phyloP scores from a whole-genome alignment of 2,888 invertebrate species.

The Bhutanitis thaidina region DNA sequence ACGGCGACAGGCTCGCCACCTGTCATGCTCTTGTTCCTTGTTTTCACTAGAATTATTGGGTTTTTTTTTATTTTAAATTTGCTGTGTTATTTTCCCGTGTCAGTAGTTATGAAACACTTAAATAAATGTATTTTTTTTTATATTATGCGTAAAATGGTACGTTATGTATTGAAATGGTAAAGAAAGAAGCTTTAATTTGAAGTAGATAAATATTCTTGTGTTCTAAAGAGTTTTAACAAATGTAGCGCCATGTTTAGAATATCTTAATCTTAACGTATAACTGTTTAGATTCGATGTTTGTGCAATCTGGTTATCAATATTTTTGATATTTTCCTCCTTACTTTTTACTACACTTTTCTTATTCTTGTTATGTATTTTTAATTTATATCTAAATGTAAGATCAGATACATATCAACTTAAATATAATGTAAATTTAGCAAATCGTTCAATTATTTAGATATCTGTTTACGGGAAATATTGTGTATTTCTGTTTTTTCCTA shows the following conservation, averaged over 20 bases:
- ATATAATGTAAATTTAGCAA: slow-evolving; percentile 9
- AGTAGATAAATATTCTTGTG: slow-evolving; percentile 71
- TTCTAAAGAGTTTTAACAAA: slow-evolving; percentile 57
- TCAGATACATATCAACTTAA: slow-evolving; percentile 14
- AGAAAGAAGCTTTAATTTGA: slow-evolving; percentile 76
- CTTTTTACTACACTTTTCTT: neutral
- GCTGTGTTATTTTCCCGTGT: slow-evolving; percentile 38
- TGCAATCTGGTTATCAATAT: neutral
- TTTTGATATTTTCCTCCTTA: slow-evolving; percentile 16
- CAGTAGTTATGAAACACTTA: slow-evolving; percentile 51
- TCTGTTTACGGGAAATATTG: too few species aligned
- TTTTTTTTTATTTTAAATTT: slow-evolving; percentile 25
- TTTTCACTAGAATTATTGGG: too few species aligned
- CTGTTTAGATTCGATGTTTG: slow-evolving; percentile 11
- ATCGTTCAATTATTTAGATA: neutral
- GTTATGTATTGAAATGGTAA: slow-evolving; percentile 65
- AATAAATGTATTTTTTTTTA: slow-evolving; percentile 47
- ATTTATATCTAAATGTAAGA: slow-evolving; percentile 12
- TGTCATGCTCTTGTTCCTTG: too few species aligned
- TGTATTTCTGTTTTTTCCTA: too few species aligned
- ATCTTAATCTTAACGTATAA: slow-evolving; percentile 1
- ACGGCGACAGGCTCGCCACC: too few species aligned
- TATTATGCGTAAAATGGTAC: slow-evolving; percentile 40
- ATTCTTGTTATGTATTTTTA: slow-evolving; percentile 6
- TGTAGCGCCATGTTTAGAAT: slow-evolving; percentile 39